Conservation (phyloP, 2,888 invertebrate species). For the Ormyrus thymus region DNA sequence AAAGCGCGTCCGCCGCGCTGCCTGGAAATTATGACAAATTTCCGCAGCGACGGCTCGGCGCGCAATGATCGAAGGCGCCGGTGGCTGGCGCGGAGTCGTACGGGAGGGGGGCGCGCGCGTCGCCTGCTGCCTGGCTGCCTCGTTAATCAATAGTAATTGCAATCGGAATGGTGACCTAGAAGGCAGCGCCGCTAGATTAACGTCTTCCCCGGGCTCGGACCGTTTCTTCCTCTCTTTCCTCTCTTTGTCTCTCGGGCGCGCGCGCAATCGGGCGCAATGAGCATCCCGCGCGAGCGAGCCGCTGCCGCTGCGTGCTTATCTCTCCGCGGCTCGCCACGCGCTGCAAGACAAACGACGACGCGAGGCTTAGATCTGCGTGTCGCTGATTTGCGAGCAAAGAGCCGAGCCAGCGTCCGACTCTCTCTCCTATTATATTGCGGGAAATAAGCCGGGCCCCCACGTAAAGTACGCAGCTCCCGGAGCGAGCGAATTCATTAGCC, state of each 20-base stretch:
- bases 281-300: too few species aligned
- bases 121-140: not conserved
- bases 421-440: too few species aligned
- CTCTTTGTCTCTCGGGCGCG: conserved; percentile 2
- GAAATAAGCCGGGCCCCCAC: too few species aligned
- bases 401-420: too few species aligned
- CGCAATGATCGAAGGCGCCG: not conserved
- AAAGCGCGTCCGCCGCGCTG: not conserved
- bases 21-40: conserved; percentile 50
- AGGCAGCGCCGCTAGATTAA: conserved; percentile 58
- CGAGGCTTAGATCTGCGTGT: conserved; percentile 13
- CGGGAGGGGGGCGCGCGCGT: not conserved
- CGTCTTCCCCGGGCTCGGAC: conserved; percentile 43
- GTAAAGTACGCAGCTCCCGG: too few species aligned
- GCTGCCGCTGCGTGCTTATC: too few species aligned
- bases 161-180: conserved; percentile 44
- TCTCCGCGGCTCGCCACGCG: too few species aligned
- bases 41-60: conserved; percentile 40
- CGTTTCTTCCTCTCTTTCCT: conserved; percentile 11
- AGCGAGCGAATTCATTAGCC: conserved; percentile 23
- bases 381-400: conserved; percentile 32
- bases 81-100: not conserved
- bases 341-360: conserved; percentile 11
- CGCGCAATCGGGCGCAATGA: not conserved
- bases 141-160: conserved; percentile 53